These are phyloP conservation scores for Deroplatys truncata DNA, from an alignment of 2,888 invertebrate genomes.

Conservation along the genomic window DNA sequence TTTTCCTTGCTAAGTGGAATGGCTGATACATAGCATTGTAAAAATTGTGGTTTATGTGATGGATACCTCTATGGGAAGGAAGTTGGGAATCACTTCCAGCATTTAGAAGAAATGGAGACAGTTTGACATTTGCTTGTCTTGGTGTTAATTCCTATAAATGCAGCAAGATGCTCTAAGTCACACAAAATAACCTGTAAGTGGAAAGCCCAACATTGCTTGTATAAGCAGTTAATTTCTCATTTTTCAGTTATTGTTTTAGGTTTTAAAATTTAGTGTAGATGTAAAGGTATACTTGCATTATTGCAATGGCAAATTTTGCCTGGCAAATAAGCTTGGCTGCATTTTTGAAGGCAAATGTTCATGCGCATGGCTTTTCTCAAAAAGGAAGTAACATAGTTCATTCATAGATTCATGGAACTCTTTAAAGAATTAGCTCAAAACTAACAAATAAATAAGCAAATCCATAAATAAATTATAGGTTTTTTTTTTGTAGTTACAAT, in stretches of 20 bases:
- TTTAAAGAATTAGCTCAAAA: not conserved
- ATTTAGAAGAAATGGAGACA: not conserved
- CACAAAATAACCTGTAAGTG: not conserved
- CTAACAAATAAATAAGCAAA: too few species aligned
- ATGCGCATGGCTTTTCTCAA: not conserved
- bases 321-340: not conserved
- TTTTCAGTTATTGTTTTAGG: too few species aligned
- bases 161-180: not conserved
- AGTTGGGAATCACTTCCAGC: not conserved
- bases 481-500: too few species aligned
- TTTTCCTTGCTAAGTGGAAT: not conserved
- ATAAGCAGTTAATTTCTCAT: too few species aligned
- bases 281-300: too few species aligned
- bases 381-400: not conserved
- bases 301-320: too few species aligned
- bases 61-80: not conserved
- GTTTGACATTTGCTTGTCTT: not conserved
- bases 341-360: not conserved
- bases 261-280: too few species aligned
- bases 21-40: not conserved
- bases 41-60: not conserved
- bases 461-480: too few species aligned
- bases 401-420: not conserved
- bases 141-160: not conserved
- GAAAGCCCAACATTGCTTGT: not conserved